Evolutionary conservation across 2,113 vertebrate species (phyloP).

Genomic region (Epinephelus cyanopodus): DNA sequence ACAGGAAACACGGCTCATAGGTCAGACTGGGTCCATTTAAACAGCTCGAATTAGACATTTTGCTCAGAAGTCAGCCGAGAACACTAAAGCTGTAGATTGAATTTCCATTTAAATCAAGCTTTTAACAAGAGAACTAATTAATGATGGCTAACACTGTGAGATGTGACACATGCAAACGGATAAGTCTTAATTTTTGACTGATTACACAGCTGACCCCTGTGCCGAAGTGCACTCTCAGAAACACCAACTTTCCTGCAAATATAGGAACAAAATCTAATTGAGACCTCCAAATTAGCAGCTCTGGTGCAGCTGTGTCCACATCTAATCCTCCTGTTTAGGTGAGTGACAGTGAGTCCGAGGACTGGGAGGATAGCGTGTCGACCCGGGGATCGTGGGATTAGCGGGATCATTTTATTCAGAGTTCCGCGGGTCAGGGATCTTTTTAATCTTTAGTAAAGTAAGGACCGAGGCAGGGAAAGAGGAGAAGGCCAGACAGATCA

Average conservation of each 20-base stretch:
- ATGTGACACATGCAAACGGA: constrained; percentile 12
- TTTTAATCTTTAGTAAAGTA: constrained; percentile 61
- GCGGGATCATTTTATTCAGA: constrained; percentile 58
- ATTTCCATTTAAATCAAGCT: constrained; percentile 36
- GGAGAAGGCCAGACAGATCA: constrained; percentile 72
- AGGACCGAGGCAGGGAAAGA: constrained; percentile 61
- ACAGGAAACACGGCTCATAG: constrained; percentile 27
- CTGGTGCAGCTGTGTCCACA: background rate
- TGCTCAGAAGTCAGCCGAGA: constrained; percentile 11
- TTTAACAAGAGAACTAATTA: constrained; percentile 12
- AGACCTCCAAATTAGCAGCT: background rate
- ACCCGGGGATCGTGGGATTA: constrained; percentile 59
- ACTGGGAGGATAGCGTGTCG: constrained; percentile 13
- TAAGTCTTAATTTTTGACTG: background rate
- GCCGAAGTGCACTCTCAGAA: background rate
- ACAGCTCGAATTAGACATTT: constrained; percentile 31
- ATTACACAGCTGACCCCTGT: constrained; percentile 1
- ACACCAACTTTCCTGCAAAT: constrained; percentile 4
- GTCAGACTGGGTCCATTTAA: constrained; percentile 26
- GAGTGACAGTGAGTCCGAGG: constrained; percentile 28
- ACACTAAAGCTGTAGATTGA: constrained; percentile 22
- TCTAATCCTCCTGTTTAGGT: constrained; percentile 40
- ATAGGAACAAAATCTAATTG: constrained; percentile 20
- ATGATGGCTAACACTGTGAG: background rate
- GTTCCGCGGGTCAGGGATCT: constrained; percentile 61